phyloP scores from a whole-genome alignment of 2,888 invertebrate species.

The Ormyrus labotus region DNA sequence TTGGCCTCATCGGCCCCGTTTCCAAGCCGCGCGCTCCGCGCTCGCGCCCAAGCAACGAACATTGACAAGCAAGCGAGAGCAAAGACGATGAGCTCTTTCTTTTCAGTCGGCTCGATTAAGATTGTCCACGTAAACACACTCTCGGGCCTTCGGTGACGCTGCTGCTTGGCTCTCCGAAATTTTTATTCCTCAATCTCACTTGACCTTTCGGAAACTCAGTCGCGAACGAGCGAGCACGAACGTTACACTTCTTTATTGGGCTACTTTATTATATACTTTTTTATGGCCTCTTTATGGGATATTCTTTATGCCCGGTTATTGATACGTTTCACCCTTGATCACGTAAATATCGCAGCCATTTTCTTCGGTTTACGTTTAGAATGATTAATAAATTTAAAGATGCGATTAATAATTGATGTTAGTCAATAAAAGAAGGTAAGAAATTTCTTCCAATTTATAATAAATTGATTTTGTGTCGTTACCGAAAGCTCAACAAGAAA shows the following conservation, averaged over 20 bases:
- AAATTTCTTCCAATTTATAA: no score
- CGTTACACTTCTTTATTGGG: constrained; percentile 10
- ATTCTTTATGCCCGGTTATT: no score
- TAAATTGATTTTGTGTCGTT: no score
- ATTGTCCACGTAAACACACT: constrained; percentile 72
- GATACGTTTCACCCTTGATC: no score
- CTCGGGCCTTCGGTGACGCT: constrained; percentile 2
- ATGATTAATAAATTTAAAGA: no score
- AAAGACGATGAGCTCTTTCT: constrained; percentile 39
- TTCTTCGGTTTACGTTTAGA: no score
- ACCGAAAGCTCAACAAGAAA: no score
- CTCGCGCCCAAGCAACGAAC: constrained; percentile 1
- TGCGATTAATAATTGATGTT: no score
- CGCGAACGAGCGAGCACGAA: not conserved
- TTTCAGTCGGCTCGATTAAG: constrained; percentile 65
- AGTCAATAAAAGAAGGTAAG: no score
- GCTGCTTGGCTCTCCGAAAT: not conserved
- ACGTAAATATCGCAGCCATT: no score
- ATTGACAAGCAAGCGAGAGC: constrained; percentile 7
- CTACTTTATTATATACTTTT: not conserved
- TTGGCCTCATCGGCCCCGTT: constrained; percentile 60
- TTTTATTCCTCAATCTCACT: constrained; percentile 26
- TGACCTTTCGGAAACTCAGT: constrained; percentile 1
- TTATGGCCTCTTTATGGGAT: no score
- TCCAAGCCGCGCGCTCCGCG: constrained; percentile 29